phyloP scores from a whole-genome alignment of 2,113 vertebrate genomes.

The Upupa epops region DNA sequence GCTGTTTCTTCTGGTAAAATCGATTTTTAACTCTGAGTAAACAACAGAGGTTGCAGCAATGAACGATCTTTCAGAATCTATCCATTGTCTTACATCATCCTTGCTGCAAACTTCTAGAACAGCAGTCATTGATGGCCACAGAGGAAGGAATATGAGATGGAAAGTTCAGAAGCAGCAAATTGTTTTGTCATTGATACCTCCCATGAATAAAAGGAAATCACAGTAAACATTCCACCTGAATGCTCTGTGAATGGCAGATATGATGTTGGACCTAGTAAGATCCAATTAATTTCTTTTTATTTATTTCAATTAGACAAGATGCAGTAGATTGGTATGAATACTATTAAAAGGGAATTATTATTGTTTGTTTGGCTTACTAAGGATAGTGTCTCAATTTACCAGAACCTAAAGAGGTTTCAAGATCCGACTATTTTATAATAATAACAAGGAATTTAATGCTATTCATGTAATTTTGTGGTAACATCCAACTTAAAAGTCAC shows the following conservation, averaged over 20 bases:
- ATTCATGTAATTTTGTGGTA: not conserved
- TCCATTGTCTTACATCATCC: not conserved
- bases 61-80: not conserved
- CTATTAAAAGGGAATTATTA: not conserved
- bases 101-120: not conserved
- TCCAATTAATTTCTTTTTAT: not conserved
- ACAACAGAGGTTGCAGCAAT: not conserved
- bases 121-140: not conserved
- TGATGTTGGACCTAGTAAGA: not conserved
- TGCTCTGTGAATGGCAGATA: not conserved
- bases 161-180: not conserved
- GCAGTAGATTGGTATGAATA: not conserved
- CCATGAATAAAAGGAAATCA: not conserved
- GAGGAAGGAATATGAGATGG: not conserved
- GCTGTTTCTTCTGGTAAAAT: not conserved
- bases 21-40: not conserved
- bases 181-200: not conserved
- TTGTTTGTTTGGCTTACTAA: not conserved
- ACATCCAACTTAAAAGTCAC: not conserved
- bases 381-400: not conserved
- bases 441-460: not conserved
- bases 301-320: not conserved
- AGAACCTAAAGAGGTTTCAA: not conserved
- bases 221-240: not conserved
- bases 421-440: not conserved